Conservation (phyloP, 2,888 invertebrate genomes). For the Teinopalpus imperialis region DNA sequence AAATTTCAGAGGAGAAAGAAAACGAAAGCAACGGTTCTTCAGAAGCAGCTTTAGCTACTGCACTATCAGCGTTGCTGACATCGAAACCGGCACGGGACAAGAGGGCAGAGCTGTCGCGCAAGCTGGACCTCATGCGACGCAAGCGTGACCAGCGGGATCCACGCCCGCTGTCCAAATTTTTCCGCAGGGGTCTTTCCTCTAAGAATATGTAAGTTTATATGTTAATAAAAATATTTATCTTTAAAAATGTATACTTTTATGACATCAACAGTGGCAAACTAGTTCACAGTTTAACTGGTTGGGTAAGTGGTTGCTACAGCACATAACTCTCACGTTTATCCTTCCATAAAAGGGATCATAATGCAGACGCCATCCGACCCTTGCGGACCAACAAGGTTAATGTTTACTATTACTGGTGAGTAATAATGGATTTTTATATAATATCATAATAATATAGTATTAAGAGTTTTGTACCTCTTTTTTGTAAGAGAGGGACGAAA, state of each 20-base stretch:
- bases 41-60: constrained; percentile 87
- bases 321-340: too few relatives aligned
- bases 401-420: too few relatives aligned
- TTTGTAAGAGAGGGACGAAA: too few relatives aligned
- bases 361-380: too few relatives aligned
- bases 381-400: too few relatives aligned
- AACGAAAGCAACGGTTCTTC: constrained; percentile 34
- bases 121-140: constrained; percentile 90
- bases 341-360: too few relatives aligned
- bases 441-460: too few relatives aligned
- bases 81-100: constrained; percentile 93
- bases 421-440: too few relatives aligned
- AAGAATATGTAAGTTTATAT: constrained; percentile 89
- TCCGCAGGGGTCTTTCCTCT: constrained; percentile 89
- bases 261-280: too few relatives aligned
- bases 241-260: background rate
- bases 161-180: constrained; percentile 86
- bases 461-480: too few relatives aligned
- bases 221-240: background rate
- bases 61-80: constrained; percentile 89
- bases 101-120: constrained; percentile 91
- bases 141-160: constrained; percentile 91
- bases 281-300: too few relatives aligned
- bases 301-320: too few relatives aligned
- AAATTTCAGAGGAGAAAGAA: constrained; percentile 12